Base-by-base conservation (phyloP, 37 sponge, comb jelly and placozoan species). In the Crambe crambe region DNA sequence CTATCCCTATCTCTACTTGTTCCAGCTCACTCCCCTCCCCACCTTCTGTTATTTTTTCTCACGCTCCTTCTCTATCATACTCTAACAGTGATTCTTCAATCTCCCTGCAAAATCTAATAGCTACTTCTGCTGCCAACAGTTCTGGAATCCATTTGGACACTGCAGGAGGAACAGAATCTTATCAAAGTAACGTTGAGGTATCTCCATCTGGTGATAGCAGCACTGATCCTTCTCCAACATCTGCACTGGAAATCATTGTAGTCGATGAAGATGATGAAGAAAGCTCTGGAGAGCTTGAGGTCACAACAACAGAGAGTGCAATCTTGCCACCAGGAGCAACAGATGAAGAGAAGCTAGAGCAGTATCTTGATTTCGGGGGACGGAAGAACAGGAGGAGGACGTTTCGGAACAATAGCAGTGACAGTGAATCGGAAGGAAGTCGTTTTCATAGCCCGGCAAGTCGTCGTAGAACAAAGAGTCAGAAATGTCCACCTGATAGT, bases 391-490 rank as follows among this genome's bases (percentile, higher is more conserved):
- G 25, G 25, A 60, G 25, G 27, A 25, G 27, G 17, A 6, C 23
- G 17, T 22, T 18, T 51, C 3, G 61, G 17, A 60, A 22, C 17
- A 60, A 22, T 22, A 60, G 61, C 17, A 60, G 61, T 60, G 61
- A 60, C 27, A 60, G 61, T 60, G 61, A 60, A 6, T 60, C 61
- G 17, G 61, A 22, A 60, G 27, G 61, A 60, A 60, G 61, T 22
- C 17, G 61, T 25, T 22, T 25, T 21, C 25, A 9, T 26, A 22
- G 61, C 17, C 61, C 51, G 51, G 12, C 51, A 15, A 12, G 51
- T 47, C 51, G 12, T 12, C 6, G 51, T 47, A 47, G 51, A 47
- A 6, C 6, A 47, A 47, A 47, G 12, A 47, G 51, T 47, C 6
- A 12, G 12, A 47, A 12, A 12, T 15, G 51, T 47, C n/a, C n/a